Evolutionary conservation across 2,888 invertebrate species (phyloP).

Genomic region (Rutpela maculata): DNA sequence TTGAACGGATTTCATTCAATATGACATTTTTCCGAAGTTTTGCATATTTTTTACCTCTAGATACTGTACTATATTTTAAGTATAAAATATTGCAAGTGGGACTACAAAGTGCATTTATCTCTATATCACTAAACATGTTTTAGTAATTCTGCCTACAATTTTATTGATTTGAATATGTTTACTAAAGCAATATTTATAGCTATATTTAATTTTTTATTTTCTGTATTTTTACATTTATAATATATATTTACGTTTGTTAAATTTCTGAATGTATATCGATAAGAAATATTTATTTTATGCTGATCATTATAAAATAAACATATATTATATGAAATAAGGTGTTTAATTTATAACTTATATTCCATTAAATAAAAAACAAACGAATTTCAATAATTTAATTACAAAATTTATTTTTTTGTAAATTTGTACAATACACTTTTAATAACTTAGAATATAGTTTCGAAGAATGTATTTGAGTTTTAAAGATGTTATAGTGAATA

Average conservation of each 20-base stretch:
- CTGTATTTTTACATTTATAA: background rate
- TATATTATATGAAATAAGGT: background rate
- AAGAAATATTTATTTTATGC: background rate
- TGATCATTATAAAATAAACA: background rate
- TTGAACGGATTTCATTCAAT: no score
- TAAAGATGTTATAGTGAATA: background rate
- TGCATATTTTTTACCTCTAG: no score
- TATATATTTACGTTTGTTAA: background rate
- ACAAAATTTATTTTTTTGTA: background rate
- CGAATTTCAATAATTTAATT: background rate
- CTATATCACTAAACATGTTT: background rate
- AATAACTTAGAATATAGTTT: background rate
- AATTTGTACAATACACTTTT: slow-evolving; percentile 19
- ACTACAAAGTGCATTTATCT: no score
- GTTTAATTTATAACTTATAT: background rate
- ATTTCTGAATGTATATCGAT: background rate
- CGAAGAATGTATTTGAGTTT: background rate
- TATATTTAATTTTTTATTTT: background rate
- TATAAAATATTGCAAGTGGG: no score
- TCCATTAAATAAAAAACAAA: background rate
- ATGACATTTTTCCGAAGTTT: no score
- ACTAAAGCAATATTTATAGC: background rate
- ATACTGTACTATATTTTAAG: no score
- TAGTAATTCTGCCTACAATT: background rate
- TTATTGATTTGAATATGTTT: background rate